These are phyloP conservation scores for Fukomys damarensis DNA, from an alignment of 2,113 vertebrate species.

Conservation along the genomic window DNA sequence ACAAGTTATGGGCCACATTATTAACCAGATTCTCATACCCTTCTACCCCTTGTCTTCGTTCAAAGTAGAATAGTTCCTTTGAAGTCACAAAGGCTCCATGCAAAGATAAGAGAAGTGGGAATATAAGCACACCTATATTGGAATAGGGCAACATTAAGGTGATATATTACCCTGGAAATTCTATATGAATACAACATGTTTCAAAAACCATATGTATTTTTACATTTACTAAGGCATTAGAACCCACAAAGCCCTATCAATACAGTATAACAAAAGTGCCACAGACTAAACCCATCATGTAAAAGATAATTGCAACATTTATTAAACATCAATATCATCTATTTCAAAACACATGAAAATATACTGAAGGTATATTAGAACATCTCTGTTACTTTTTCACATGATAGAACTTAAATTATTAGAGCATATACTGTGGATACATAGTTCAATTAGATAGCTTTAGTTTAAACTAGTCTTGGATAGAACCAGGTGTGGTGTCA, in stretches of 20 bases:
- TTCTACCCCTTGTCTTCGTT: conserved; percentile 34
- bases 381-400: not conserved
- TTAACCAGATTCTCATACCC: conserved; percentile 60
- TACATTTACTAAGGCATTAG: not conserved
- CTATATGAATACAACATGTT: not conserved
- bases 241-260: not conserved
- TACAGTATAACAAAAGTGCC: not conserved
- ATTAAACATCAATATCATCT: not conserved
- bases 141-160: not conserved
- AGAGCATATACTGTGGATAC: not conserved
- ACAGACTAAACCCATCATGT: not conserved
- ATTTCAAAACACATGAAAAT: not conserved
- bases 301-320: not conserved
- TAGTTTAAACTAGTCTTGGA: conserved; percentile 38
- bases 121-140: not conserved
- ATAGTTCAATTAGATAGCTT: not conserved
- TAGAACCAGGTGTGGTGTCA: no score
- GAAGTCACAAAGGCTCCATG: conserved; percentile 48
- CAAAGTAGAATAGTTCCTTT: conserved; percentile 57
- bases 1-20: conserved; percentile 66
- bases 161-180: not conserved
- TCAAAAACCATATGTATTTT: conserved; percentile 20
- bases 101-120: conserved; percentile 38
- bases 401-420: not conserved
- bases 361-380: not conserved